These are phyloP conservation scores for Fregetta grallaria DNA, from an alignment of 2,113 vertebrate genomes.

Conservation along the genomic window DNA sequence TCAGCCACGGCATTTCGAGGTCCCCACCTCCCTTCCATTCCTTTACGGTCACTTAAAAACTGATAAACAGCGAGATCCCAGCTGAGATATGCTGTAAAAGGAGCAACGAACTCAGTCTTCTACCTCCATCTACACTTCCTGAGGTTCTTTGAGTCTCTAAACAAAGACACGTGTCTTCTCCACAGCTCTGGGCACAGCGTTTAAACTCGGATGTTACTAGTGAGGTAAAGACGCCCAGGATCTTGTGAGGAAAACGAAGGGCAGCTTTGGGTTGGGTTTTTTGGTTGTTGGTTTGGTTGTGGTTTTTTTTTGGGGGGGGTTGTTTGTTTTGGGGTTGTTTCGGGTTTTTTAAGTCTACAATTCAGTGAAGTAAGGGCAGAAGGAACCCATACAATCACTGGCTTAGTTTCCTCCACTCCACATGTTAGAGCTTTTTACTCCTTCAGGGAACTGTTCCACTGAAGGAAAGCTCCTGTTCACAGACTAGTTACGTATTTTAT, in stretches of 20 bases:
- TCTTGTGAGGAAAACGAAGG: background rate
- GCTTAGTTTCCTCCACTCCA: background rate
- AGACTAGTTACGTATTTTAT: background rate
- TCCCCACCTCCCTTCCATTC: background rate
- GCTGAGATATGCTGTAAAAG: background rate
- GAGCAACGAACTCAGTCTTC: background rate
- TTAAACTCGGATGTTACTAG: background rate
- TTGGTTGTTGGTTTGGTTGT: no score
- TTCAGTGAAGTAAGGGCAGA: background rate
- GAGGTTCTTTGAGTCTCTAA: background rate
- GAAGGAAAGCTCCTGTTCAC: background rate
- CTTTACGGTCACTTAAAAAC: background rate
- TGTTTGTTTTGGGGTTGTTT: background rate
- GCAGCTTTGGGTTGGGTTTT: background rate
- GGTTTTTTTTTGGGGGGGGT: no score
- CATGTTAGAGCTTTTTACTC: background rate
- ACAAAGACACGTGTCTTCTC: background rate
- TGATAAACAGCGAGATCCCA: background rate
- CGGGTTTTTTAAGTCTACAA: background rate
- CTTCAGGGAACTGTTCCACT: background rate
- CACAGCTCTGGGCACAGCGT: background rate
- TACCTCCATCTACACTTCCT: background rate
- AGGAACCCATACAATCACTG: background rate
- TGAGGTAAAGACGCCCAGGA: background rate
- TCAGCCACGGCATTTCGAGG: accelerated